These are phyloP conservation scores for Dexiosoma caninum DNA, from an alignment of 2,888 invertebrate species.

Conservation along the genomic window DNA sequence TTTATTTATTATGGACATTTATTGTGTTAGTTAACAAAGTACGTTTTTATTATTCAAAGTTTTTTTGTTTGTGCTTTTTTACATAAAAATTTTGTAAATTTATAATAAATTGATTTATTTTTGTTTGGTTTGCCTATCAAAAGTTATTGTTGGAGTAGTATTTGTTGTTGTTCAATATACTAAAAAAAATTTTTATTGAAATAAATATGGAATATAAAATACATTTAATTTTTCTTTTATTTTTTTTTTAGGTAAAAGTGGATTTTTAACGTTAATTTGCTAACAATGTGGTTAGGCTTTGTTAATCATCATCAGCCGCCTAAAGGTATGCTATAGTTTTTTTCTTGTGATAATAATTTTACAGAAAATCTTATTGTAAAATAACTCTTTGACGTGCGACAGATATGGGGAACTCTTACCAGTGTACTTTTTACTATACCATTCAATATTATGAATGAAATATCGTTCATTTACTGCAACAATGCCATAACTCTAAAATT, in stretches of 20 bases:
- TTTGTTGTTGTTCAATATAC: background rate
- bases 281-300: background rate
- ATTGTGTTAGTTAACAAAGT: constrained; percentile 67
- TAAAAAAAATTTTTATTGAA: too few relatives aligned
- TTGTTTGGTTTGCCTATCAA: background rate
- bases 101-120: constrained; percentile 33
- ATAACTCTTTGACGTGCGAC: too few relatives aligned
- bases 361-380: too few relatives aligned
- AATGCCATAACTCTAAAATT: too few relatives aligned
- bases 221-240: too few relatives aligned
- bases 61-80: constrained; percentile 41
- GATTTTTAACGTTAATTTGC: background rate
- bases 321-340: constrained; percentile 5
- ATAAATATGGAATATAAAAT: too few relatives aligned
- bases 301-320: background rate
- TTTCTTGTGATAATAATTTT: too few relatives aligned
- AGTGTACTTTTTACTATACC: too few relatives aligned
- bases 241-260: too few relatives aligned
- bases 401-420: too few relatives aligned
- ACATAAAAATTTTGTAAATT: constrained; percentile 19
- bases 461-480: too few relatives aligned
- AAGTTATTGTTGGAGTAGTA: background rate
- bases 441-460: too few relatives aligned
- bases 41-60: constrained; percentile 65
- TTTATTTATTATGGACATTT: constrained; percentile 52